These are phyloP conservation scores for Pongo abelii DNA, from an alignment of 2,113 vertebrate species.

Conservation along the genomic window DNA sequence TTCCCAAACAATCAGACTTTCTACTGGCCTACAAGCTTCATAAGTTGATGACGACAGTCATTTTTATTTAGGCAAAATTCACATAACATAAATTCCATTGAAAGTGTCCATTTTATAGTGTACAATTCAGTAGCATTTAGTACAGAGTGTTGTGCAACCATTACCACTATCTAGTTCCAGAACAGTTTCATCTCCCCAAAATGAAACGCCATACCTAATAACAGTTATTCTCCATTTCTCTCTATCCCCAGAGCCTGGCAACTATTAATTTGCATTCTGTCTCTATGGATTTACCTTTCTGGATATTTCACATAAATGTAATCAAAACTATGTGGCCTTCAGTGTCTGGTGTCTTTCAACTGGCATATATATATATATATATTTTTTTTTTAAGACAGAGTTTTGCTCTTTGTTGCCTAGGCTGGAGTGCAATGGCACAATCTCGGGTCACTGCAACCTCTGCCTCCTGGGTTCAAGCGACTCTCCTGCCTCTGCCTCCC, in stretches of 20 bases:
- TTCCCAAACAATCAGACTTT: background rate
- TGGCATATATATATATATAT: too few relatives aligned
- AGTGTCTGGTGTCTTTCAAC: background rate
- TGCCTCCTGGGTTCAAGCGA: too few relatives aligned
- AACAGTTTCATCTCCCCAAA: background rate
- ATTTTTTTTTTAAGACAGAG: too few relatives aligned
- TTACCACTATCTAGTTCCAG: background rate
- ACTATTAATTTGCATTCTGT: background rate
- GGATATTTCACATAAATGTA: background rate
- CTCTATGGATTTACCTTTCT: background rate
- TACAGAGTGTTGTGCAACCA: background rate
- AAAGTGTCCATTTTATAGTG: background rate
- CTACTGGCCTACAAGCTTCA: background rate
- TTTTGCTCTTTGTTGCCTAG: too few relatives aligned
- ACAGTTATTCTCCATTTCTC: background rate
- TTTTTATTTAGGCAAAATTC: constrained; percentile 29
- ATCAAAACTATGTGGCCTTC: background rate
- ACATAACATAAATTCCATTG: background rate
- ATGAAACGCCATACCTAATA: background rate
- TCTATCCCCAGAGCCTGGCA: background rate
- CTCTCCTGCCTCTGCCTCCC: too few relatives aligned
- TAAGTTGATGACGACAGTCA: background rate
- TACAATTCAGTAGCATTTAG: background rate
- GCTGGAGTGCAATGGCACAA: too few relatives aligned
- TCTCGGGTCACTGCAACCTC: too few relatives aligned